These are phyloP conservation scores for Metellina segmentata DNA, from an alignment of 2,888 invertebrate species.

Conservation along the genomic window DNA sequence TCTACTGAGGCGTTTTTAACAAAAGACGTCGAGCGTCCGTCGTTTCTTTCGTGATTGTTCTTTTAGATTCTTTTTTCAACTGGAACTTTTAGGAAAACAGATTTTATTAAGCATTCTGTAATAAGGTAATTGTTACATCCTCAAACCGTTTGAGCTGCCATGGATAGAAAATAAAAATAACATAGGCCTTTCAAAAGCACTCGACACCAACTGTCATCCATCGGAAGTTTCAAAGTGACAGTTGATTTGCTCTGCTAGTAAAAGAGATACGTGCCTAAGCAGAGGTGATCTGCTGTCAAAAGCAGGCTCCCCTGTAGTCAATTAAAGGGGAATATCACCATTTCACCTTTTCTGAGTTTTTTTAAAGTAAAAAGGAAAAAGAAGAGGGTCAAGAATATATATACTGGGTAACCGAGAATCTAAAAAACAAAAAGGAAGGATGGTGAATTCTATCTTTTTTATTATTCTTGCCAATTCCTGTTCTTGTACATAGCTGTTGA, in stretches of 20 bases:
- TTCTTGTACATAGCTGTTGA: conserved; percentile 77
- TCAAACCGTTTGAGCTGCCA: conserved; percentile 56
- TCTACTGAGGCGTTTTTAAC: conserved; percentile 38
- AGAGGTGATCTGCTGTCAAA: conserved; percentile 72
- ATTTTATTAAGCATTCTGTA: not conserved
- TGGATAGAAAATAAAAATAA: not conserved
- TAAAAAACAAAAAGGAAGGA: conserved; percentile 73
- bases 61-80: conserved; percentile 17
- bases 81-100: conserved; percentile 27
- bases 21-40: not conserved
- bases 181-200: not conserved
- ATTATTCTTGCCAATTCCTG: conserved; percentile 77
- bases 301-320: conserved; percentile 70
- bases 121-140: conserved; percentile 11
- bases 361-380: conserved; percentile 34
- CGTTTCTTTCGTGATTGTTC: conserved; percentile 25
- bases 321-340: conserved; percentile 76
- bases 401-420: conserved; percentile 11
- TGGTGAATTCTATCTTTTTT: conserved; percentile 77
- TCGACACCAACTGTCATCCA: conserved; percentile 27
- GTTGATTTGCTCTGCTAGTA: conserved; percentile 55
- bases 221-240: conserved; percentile 16
- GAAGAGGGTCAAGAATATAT: not conserved
- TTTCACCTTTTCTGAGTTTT: conserved; percentile 76
- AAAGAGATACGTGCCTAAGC: conserved; percentile 74